Evolutionary conservation across 2,113 vertebrate species (phyloP), one percentile per base, ranked within the genome.

Genomic region (Oncorhynchus clarkii): DNA sequence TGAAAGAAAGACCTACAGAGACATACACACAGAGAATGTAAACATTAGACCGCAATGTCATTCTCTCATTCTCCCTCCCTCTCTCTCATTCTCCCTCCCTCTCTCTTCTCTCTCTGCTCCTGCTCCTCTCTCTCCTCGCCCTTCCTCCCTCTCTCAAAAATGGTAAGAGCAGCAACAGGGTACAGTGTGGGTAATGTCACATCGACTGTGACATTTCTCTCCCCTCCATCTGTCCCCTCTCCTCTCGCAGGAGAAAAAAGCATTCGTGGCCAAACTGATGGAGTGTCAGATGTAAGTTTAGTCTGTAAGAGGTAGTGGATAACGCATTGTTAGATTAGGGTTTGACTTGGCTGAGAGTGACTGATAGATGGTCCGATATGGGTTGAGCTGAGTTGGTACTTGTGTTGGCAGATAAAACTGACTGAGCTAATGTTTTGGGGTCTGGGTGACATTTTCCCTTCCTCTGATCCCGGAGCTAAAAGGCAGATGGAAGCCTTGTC

Each of bases 381-480:
- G 20, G 68, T 39, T 13, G 34, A 5, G n/a, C 39, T 48, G 68
- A 7, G 14, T 45, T 45, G n/a, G 39, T n/a, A 26, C 7, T 16
- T 66, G 64, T 29, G 26, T 29, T 27, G 64, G n/a, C 12, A 66
- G 60, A 64, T 64, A 64, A 7, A 18, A 22, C 20, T 27, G 24
- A 13, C 11, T 27, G 24, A 66, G 26, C 64, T 66, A 24, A 48
- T 49, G 68, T 66, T 22, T 45, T 22, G n/a, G 4, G 6, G 68
- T 54, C 13, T n/a, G 13, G 68, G 45, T 48, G 87, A 87, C 85
- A 87, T 89, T 90, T 86, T 73, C 60, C 72, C 29, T 48, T 5
- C 16, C 80, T 80, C 75, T 84, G 80, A 85, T 86, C 83, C 75
- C 12, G 75, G 76, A 59, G 81, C 77, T 84, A 73, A 89, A 76